Evolutionary conservation across 2,113 vertebrate genomes (phyloP).

Genomic region (Amblyornis subalaris): DNA sequence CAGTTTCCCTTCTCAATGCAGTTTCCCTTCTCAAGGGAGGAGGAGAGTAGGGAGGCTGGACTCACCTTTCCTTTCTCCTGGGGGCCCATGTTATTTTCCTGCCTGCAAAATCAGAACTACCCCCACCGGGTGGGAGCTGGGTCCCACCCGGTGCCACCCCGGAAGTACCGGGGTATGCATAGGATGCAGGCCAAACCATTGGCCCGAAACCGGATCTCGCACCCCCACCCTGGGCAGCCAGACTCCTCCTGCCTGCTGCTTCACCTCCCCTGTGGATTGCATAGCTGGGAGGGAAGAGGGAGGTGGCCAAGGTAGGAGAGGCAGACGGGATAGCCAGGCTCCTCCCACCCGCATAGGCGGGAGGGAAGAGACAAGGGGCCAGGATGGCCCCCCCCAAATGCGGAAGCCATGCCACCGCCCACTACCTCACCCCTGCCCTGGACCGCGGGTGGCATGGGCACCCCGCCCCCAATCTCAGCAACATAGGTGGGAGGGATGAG

Average conservation of each 20-base stretch:
- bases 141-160: not conserved
- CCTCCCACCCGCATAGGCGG: too few relatives aligned
- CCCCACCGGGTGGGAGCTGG: not conserved
- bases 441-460: too few relatives aligned
- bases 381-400: too few relatives aligned
- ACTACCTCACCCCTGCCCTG: not conserved
- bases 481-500: not conserved
- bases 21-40: not conserved
- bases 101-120: not conserved
- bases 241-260: too few relatives aligned
- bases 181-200: not conserved
- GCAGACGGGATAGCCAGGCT: not conserved
- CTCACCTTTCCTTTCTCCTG: not conserved
- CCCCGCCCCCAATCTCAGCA: not conserved
- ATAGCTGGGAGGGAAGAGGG: too few relatives aligned
- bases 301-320: too few relatives aligned
- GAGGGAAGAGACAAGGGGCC: too few relatives aligned
- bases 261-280: too few relatives aligned
- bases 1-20: not conserved
- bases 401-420: not conserved
- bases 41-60: not conserved
- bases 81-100: not conserved
- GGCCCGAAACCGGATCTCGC: not conserved
- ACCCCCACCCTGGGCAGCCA: too few relatives aligned
- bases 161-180: not conserved